These are phyloP conservation scores for Trachelus iudaicus DNA, from an alignment of 2,888 invertebrate genomes.

Conservation along the genomic window DNA sequence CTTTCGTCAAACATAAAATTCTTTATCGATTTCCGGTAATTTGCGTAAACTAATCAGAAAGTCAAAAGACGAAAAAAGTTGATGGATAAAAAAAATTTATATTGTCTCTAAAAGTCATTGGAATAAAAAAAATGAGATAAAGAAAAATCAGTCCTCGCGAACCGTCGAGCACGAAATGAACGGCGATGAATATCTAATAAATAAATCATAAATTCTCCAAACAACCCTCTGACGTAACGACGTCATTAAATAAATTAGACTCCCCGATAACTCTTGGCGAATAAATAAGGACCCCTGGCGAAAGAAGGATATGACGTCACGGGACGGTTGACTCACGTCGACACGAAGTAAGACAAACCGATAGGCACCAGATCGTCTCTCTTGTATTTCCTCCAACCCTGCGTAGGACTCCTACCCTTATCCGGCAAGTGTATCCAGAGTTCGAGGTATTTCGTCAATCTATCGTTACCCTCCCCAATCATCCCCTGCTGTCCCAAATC, in stretches of 20 bases:
- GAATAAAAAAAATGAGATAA: background rate
- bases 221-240: conserved; percentile 25
- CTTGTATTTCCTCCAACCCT: background rate
- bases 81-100: too few relatives aligned
- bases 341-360: background rate
- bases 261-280: conserved; percentile 20
- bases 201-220: conserved; percentile 27
- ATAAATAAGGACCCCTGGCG: conserved; percentile 1
- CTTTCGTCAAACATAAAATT: too few relatives aligned
- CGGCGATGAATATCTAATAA: conserved; percentile 13
- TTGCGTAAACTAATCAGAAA: too few relatives aligned
- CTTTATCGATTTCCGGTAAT: too few relatives aligned
- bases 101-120: background rate
- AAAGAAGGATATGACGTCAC: conserved; percentile 9
- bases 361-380: background rate
- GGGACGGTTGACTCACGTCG: background rate
- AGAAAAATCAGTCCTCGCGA: background rate
- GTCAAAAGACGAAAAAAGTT: background rate
- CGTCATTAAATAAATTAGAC: conserved; percentile 36
- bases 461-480: background rate
- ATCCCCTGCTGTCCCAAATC: background rate
- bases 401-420: background rate
- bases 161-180: background rate
- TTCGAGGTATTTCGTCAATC: background rate
- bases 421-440: background rate